Evolutionary conservation across 2,888 invertebrate species (phyloP).

Genomic region (Mesochorus sp.): DNA sequence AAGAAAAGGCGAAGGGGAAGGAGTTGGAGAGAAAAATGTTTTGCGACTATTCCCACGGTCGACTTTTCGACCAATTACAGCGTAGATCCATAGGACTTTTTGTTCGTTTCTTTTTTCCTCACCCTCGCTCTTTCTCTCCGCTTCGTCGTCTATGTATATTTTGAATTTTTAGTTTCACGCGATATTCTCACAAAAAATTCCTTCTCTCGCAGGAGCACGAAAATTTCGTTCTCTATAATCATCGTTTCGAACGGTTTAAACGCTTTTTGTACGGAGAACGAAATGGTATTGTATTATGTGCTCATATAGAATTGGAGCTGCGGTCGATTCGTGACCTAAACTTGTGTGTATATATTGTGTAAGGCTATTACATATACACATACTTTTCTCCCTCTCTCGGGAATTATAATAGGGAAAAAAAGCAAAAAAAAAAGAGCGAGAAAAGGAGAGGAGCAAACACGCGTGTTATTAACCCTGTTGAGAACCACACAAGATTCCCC

Average conservation of each 20-base stretch:
- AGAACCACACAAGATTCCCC: constrained; percentile 34
- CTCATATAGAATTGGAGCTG: not conserved
- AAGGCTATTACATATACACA: constrained; percentile 1
- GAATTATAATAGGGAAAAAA: not conserved
- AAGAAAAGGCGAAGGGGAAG: too few relatives aligned
- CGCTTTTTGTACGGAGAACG: not conserved
- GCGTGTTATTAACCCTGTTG: constrained; percentile 51
- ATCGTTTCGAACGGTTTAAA: not conserved
- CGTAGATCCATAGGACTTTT: too few relatives aligned
- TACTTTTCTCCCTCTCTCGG: not conserved
- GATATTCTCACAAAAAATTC: constrained; percentile 14
- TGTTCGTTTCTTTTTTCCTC: too few relatives aligned
- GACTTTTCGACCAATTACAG: too few relatives aligned
- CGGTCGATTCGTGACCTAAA: constrained; percentile 14
- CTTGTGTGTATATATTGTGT: too few relatives aligned
- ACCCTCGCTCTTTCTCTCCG: too few relatives aligned
- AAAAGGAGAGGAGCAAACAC: constrained; percentile 6
- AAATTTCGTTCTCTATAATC: not conserved
- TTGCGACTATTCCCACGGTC: too few relatives aligned
- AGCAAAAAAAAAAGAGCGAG: not conserved
- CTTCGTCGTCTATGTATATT: too few relatives aligned
- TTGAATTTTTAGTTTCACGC: too few relatives aligned
- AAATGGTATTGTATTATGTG: not conserved
- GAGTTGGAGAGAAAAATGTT: too few relatives aligned
- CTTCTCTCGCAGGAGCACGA: not conserved